Base-by-base conservation (phyloP, 2,797 vertebrate species). In the Liasis olivaceus region DNA sequence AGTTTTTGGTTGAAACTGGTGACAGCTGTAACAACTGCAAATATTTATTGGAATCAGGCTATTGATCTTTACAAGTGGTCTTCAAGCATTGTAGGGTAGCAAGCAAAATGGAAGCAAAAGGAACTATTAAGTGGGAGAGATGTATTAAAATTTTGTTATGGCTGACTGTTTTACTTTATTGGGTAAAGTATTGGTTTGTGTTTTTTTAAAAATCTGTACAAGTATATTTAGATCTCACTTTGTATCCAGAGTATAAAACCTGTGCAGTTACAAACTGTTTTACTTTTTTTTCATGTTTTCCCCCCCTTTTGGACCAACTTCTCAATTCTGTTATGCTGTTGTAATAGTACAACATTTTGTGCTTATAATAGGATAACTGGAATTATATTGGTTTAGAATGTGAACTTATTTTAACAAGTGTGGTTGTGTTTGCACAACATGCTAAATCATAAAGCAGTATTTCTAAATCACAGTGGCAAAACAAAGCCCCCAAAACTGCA, bases 131-230 rank as follows among this genome's bases (percentile, higher is more conserved):
- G 5, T 86, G 64, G 11, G 51, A 95, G 22, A 4, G 81, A 13
- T 87, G 84, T 26, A 26, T 95, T 90, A 95, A 94, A 91, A 60
- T 66, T 56, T 89, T 15, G 47, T 91, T 93, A 20, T 88, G 64
- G 87, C 85, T 91, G 72, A 15, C 93, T 36, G 77, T 92, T 63
- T 91, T 93, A 2, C 90, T 96, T 92, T 92, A 90, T 24, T 96
- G 95, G 95, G 92, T 96, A 91, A 94, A 77, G 9, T 42, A 20
- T 28, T 64, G 9, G 9, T 47, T 42, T 36, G n/a, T 72, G 9
- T 89, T 64, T 5, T 56, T 56, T 60, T 63, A 14, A 84, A 47
- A 20, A 2, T 87, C 24, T 87, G 2, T 85, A n/a, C n/a, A 90
- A 47, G 63, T 85, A 11, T 66, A 36, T 77, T 69, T 88, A 36